Evolutionary conservation across 1,140 invertebrate species (phyloP).

Genomic region (Globodera rostochiensis): DNA sequence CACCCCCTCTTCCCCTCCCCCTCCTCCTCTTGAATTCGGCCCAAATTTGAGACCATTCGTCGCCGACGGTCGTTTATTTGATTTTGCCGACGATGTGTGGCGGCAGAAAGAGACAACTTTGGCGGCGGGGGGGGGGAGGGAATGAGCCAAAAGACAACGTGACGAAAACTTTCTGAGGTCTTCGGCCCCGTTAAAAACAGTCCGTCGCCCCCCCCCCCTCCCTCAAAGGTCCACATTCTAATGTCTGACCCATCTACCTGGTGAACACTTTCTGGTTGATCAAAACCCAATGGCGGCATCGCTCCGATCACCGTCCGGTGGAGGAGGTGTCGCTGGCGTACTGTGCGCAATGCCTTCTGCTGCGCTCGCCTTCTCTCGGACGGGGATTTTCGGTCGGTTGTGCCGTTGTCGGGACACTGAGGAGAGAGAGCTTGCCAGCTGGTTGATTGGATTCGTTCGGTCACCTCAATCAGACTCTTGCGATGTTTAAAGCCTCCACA

Average conservation of each 20-base stretch:
- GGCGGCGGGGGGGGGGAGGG: too few relatives aligned
- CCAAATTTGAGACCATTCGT: not conserved
- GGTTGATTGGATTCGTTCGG: not conserved
- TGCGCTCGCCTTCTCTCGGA: not conserved
- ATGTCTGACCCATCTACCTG: not conserved
- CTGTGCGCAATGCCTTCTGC: not conserved
- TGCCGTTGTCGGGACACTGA: not conserved
- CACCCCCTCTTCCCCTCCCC: not conserved
- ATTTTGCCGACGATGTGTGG: not conserved
- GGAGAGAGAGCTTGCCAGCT: not conserved
- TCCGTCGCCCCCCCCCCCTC: too few relatives aligned
- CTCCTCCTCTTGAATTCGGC: not conserved
- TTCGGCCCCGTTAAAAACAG: not conserved
- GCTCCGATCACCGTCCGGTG: slow-evolving; percentile 5
- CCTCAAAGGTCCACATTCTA: not conserved
- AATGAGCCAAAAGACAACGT: too few relatives aligned
- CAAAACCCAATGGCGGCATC: not conserved
- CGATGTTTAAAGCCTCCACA: not conserved
- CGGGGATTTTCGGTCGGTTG: not conserved
- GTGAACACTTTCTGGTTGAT: not conserved
- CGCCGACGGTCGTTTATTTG: not conserved
- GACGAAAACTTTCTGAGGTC: too few relatives aligned
- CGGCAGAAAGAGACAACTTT: not conserved
- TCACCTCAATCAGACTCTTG: not conserved
- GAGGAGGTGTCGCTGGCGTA: not conserved